Conservation (phyloP, 2,797 vertebrate genomes). For the Rhinichthys osculus region DNA sequence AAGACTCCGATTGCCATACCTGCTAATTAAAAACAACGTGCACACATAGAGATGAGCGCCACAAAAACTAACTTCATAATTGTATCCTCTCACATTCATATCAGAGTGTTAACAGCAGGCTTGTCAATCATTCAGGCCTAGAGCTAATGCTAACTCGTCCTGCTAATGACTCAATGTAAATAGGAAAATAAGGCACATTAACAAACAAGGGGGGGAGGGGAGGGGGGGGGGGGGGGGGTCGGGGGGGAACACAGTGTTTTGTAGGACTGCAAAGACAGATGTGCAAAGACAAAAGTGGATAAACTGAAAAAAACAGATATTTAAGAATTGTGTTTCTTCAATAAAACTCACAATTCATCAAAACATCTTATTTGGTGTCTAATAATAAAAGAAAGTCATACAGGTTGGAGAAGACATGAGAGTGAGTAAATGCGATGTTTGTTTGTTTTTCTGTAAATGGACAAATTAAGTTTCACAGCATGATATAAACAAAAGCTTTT, state of each 20-base stretch:
- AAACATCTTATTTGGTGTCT: background rate
- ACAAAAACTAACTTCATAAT: conserved; percentile 38
- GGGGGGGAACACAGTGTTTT: background rate
- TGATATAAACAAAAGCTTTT: background rate
- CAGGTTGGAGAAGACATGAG: background rate
- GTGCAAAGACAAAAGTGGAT: background rate
- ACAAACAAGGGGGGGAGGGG: background rate
- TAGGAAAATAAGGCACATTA: conserved; percentile 27
- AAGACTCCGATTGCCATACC: conserved; percentile 18
- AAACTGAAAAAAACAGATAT: background rate
- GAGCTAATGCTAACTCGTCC: conserved; percentile 8
- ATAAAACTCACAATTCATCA: background rate
- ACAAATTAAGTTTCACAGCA: background rate
- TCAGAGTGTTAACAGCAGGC: conserved; percentile 38
- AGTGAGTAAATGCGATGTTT: background rate
- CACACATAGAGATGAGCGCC: conserved; percentile 22
- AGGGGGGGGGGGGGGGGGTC: too few species aligned
- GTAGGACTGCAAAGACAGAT: background rate
- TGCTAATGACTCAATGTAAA: conserved; percentile 19
- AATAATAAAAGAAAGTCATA: background rate
- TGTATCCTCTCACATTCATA: conserved; percentile 41
- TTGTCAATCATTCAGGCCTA: conserved; percentile 45
- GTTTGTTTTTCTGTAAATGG: background rate
- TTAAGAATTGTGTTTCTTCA: background rate
- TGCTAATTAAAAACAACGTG: conserved; percentile 41